Percentiles rank a stretch among this genome's conserved stretches.
These are phyloP conservation scores for Labia minor DNA, from an alignment of 2,888 invertebrate genomes.

Conservation along the genomic window DNA sequence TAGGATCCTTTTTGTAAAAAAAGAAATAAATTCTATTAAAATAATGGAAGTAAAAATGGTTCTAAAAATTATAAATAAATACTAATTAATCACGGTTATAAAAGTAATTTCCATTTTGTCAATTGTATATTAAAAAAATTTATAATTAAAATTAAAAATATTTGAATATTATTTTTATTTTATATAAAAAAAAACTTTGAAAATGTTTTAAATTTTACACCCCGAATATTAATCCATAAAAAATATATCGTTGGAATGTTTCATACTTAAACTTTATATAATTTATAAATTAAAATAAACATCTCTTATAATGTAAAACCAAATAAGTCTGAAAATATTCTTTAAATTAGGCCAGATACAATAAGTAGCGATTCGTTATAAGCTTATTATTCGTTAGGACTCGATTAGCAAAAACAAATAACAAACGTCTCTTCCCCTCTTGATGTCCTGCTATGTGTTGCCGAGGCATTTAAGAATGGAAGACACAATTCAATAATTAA, in stretches of 20 bases:
- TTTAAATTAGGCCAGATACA: slow-evolving; percentile 1
- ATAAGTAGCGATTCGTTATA: slow-evolving; percentile 4
- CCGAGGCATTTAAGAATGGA: slow-evolving; percentile 4
- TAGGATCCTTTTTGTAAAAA: no score
- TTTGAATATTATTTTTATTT: no score
- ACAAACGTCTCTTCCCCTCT: slow-evolving; percentile 13
- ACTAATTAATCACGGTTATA: no score
- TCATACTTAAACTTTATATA: not conserved
- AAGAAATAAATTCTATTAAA: no score
- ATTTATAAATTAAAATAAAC: not conserved
- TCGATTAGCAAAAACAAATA: slow-evolving; percentile 13
- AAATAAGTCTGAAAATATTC: not conserved
- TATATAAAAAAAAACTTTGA: no score
- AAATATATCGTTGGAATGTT: not conserved
- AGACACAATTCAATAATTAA: not conserved
- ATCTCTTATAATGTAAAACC: not conserved
- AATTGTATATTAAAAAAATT: no score
- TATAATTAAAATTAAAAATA: no score
- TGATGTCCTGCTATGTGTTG: slow-evolving; percentile 7
- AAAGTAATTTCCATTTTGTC: no score
- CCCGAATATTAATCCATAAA: not conserved
- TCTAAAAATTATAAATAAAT: no score
- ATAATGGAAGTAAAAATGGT: no score
- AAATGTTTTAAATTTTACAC: no score
- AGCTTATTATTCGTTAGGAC: not conserved